Evolutionary conservation across 2,797 vertebrate species (phyloP).

Genomic region (Dromococcyx pavoninus): DNA sequence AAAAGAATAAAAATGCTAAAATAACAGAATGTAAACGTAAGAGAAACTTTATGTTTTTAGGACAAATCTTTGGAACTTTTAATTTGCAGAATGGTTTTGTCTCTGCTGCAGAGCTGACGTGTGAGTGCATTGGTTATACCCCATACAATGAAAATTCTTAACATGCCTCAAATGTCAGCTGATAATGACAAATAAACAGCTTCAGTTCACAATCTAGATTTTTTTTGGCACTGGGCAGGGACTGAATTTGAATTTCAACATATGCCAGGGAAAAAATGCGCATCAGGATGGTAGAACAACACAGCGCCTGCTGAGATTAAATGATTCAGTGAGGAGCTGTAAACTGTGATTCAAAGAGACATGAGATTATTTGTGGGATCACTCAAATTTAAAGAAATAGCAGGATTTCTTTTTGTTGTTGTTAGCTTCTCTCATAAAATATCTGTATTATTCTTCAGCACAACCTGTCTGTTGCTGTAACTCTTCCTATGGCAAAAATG

Average conservation of each 20-base stretch:
- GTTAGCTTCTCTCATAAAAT: not conserved
- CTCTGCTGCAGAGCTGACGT: not conserved
- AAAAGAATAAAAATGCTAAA: not conserved
- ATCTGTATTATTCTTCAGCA: constrained; percentile 27
- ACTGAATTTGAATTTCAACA: constrained; percentile 14
- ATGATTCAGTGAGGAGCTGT: not conserved
- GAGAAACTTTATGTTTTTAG: not conserved
- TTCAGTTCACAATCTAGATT: not conserved
- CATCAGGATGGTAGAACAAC: not conserved
- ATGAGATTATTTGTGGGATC: not conserved
- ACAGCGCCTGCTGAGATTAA: not conserved
- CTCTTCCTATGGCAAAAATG: not conserved
- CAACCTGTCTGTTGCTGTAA: not conserved
- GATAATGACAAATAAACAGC: constrained; percentile 17
- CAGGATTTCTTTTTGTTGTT: not conserved
- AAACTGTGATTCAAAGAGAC: constrained; percentile 18
- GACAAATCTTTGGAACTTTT: not conserved
- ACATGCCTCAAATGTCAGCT: not conserved
- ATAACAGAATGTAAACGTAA: not conserved
- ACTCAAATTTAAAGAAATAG: constrained; percentile 31
- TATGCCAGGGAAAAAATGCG: constrained; percentile 1
- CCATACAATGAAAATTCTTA: not conserved
- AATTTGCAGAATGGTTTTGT: not conserved
- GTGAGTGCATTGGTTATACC: not conserved
- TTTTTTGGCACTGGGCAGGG: not conserved